These are phyloP conservation scores for Nipponacmea schrenckii DNA, from an alignment of 2,888 invertebrate genomes.

Conservation along the genomic window DNA sequence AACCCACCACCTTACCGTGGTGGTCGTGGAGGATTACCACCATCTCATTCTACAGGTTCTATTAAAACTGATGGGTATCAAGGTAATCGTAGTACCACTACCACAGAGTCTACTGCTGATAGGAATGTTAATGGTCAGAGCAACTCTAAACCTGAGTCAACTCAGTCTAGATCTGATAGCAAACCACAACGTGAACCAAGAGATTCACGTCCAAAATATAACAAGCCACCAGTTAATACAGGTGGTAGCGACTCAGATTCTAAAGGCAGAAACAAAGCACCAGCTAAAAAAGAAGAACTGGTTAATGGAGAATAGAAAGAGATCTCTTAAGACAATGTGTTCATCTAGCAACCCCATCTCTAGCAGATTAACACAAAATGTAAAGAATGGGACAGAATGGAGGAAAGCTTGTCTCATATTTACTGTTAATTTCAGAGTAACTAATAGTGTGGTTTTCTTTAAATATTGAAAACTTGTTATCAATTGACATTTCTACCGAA, in stretches of 20 bases:
- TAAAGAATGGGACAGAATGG: not conserved
- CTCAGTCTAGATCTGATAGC: slow-evolving; percentile 18
- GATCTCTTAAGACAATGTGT: not conserved
- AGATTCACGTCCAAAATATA: slow-evolving; percentile 24
- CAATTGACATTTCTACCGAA: slow-evolving; percentile 1
- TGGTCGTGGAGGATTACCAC: slow-evolving; percentile 25
- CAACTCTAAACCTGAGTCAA: slow-evolving; percentile 19
- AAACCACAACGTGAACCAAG: slow-evolving; percentile 30
- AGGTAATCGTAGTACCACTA: slow-evolving; percentile 6
- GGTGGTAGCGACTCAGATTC: slow-evolving; percentile 55
- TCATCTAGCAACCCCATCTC: no score
- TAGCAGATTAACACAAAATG: not conserved
- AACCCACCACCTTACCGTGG: slow-evolving; percentile 14
- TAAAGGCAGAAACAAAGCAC: slow-evolving; percentile 35
- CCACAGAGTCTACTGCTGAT: not conserved
- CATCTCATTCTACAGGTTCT: slow-evolving; percentile 19
- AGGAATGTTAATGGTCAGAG: slow-evolving; percentile 6
- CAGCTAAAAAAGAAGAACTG: slow-evolving; percentile 45
- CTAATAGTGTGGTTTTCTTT: slow-evolving; percentile 1
- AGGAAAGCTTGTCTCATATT: slow-evolving; percentile 1
- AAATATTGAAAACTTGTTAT: not conserved
- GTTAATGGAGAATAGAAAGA: slow-evolving; percentile 53
- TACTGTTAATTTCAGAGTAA: not conserved
- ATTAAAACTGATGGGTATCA: slow-evolving; percentile 14
- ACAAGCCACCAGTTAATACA: slow-evolving; percentile 31